These are phyloP conservation scores for Momotus momota DNA, from an alignment of 2,797 vertebrate species.

Conservation along the genomic window DNA sequence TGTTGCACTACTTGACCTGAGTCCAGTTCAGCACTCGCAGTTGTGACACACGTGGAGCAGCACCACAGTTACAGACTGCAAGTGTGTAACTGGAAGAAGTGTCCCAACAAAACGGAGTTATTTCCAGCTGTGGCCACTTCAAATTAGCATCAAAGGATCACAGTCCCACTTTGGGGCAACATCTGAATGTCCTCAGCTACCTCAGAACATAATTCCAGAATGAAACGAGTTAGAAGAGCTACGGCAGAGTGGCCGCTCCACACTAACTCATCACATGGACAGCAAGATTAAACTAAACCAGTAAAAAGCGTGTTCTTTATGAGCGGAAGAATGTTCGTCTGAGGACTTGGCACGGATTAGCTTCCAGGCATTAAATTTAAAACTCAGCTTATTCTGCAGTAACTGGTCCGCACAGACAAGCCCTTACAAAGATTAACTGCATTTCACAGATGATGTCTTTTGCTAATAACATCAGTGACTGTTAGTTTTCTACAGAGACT, in stretches of 20 bases:
- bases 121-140: not conserved
- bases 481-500: slow-evolving; percentile 34
- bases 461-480: slow-evolving; percentile 34
- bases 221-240: not conserved
- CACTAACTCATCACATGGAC: not conserved
- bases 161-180: not conserved
- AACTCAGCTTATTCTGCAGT: not conserved
- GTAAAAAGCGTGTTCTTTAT: not conserved
- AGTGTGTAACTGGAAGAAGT: not conserved
- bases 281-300: not conserved
- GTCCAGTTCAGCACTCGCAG: not conserved
- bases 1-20: not conserved
- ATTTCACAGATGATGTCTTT: slow-evolving; percentile 48
- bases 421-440: slow-evolving; percentile 1
- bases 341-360: not conserved
- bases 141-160: not conserved
- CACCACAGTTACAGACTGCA: not conserved
- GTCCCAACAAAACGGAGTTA: not conserved
- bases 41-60: not conserved
- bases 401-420: not conserved
- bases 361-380: slow-evolving; percentile 5
- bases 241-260: not conserved
- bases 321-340: not conserved
- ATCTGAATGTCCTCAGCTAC: not conserved
- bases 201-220: not conserved